Evolutionary conservation across 2,113 vertebrate species (phyloP).

Genomic region (Lophura nycthemera): DNA sequence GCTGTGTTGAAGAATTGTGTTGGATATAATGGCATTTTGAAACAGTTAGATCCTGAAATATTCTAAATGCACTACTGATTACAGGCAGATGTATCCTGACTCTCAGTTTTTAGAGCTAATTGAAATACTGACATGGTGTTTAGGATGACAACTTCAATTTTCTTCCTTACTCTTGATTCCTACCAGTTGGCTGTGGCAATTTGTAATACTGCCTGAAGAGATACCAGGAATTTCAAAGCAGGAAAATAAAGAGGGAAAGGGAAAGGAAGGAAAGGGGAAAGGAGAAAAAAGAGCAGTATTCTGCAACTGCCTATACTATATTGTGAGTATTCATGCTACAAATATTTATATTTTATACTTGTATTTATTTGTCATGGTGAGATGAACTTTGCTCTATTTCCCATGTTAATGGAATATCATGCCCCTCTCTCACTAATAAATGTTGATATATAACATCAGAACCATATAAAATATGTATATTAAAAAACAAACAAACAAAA

Average conservation of each 20-base stretch:
- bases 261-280: background rate
- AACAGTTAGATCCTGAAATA: slow-evolving; percentile 7
- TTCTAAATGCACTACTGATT: slow-evolving; percentile 18
- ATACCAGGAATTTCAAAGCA: background rate
- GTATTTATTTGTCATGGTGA: background rate
- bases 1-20: background rate
- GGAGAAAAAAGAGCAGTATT: background rate
- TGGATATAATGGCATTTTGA: background rate
- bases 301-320: background rate
- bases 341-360: background rate
- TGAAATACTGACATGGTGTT: slow-evolving; percentile 36
- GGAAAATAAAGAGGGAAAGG: background rate
- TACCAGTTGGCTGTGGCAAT: background rate
- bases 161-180: background rate
- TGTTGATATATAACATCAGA: background rate
- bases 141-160: slow-evolving; percentile 30
- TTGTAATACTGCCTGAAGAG: background rate
- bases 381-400: background rate
- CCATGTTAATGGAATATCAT: background rate
- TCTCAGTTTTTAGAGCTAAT: slow-evolving; percentile 7
- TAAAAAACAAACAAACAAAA: background rate
- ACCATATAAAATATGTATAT: background rate
- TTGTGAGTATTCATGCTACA: background rate
- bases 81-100: background rate
- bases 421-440: background rate